Evolutionary conservation across 1,140 invertebrate species (phyloP).

Genomic region (Polyergus mexicanus): DNA sequence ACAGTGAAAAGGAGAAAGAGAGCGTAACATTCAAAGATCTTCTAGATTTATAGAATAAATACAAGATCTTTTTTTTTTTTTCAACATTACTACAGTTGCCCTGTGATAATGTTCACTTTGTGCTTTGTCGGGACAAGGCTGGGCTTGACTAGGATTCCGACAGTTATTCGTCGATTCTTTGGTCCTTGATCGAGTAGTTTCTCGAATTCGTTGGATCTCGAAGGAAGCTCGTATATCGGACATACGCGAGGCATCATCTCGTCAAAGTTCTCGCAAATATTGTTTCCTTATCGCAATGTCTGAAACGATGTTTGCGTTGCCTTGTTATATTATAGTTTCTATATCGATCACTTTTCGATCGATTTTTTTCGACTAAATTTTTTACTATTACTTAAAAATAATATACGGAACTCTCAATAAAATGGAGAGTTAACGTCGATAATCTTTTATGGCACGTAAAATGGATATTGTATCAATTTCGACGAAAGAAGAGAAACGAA

Average conservation of each 20-base stretch:
- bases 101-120: constrained; percentile 5
- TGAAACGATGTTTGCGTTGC: constrained; percentile 3
- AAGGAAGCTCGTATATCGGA: constrained; percentile 60
- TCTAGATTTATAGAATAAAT: constrained; percentile 64
- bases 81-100: constrained; percentile 54
- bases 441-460: not conserved
- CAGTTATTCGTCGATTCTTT: constrained; percentile 65
- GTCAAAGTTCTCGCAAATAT: constrained; percentile 6
- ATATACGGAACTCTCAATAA: not conserved
- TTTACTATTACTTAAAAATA: constrained; percentile 23
- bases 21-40: constrained; percentile 27
- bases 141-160: constrained; percentile 58
- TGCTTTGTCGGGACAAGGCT: constrained; percentile 63
- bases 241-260: constrained; percentile 12
- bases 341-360: not conserved
- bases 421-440: not conserved
- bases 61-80: constrained; percentile 61
- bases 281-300: not conserved
- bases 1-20: constrained; percentile 18
- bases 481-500: not conserved
- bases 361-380: not conserved
- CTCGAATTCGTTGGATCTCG: constrained; percentile 70
- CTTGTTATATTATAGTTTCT: constrained; percentile 20
- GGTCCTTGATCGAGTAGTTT: constrained; percentile 70
- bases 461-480: not conserved